phyloP scores from a whole-genome alignment of 2,797 vertebrate species.

The Glyptemys insculpta region DNA sequence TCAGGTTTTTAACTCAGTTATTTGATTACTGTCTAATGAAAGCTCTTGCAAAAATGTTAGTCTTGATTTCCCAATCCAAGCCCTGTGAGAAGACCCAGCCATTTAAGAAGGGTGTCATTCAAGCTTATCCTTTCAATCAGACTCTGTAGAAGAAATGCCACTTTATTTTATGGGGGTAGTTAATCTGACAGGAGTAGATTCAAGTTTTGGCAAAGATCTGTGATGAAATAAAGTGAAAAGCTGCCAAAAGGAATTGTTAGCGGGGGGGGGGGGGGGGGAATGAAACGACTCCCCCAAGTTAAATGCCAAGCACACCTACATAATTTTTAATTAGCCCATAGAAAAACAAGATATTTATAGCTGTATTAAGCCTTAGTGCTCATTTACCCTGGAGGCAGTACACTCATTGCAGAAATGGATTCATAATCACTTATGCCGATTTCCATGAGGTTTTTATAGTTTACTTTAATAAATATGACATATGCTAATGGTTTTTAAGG shows the following conservation, averaged over 20 bases:
- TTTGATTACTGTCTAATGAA: constrained; percentile 70
- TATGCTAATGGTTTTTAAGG: constrained; percentile 49
- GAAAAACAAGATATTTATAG: constrained; percentile 80
- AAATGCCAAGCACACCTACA: constrained; percentile 80
- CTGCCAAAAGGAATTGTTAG: constrained; percentile 82
- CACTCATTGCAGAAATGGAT: constrained; percentile 76
- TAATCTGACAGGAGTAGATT: constrained; percentile 90
- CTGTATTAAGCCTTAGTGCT: constrained; percentile 61
- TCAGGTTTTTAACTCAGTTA: constrained; percentile 70
- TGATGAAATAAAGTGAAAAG: constrained; percentile 79
- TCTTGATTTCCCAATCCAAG: constrained; percentile 71
- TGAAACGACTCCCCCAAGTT: constrained; percentile 73
- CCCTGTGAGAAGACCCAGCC: constrained; percentile 74
- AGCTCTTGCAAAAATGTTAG: constrained; percentile 61
- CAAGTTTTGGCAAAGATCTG: constrained; percentile 90
- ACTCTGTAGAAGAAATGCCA: constrained; percentile 81
- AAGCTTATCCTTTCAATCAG: constrained; percentile 80
- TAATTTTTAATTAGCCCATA: constrained; percentile 54
- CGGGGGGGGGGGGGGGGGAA: constrained; percentile 70
- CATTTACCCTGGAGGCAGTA: constrained; percentile 74
- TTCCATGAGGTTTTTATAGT: constrained; percentile 54
- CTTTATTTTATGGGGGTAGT: constrained; percentile 86
- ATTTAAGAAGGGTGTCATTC: constrained; percentile 80
- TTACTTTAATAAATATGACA: constrained; percentile 58
- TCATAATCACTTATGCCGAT: constrained; percentile 67